Conservation (phyloP, 2,113 vertebrate species). For the Martes martes region DNA sequence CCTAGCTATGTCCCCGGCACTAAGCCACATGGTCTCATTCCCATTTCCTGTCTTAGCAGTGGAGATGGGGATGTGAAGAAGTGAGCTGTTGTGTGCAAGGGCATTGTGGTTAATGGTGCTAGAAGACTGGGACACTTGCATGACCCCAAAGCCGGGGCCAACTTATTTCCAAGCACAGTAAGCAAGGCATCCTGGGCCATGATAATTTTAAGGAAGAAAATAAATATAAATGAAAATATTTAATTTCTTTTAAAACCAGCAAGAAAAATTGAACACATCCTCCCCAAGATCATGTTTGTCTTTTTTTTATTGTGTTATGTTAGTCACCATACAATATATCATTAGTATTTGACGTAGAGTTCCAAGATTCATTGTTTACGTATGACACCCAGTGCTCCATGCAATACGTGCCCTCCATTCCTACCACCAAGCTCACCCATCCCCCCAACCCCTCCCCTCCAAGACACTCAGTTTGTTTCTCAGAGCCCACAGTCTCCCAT, state of each 20-base stretch:
- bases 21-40: fast-evolving
- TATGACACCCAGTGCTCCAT: too few relatives aligned
- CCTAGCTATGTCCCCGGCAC: neutral
- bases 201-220: neutral
- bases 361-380: too few relatives aligned
- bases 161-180: fast-evolving
- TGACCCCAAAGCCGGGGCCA: neutral
- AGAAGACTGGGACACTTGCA: fast-evolving
- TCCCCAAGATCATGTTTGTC: neutral
- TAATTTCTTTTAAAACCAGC: neutral
- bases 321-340: too few relatives aligned
- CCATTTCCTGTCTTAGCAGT: neutral
- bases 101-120: fast-evolving
- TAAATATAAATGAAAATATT: neutral
- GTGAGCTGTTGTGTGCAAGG: fast-evolving
- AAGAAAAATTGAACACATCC: neutral
- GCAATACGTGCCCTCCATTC: too few relatives aligned
- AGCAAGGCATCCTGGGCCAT: neutral
- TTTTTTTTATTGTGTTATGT: neutral
- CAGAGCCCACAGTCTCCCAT: too few relatives aligned
- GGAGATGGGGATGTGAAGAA: too few relatives aligned
- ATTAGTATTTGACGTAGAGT: too few relatives aligned
- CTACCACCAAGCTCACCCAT: too few relatives aligned
- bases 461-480: too few relatives aligned
- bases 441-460: too few relatives aligned